A percentile compares a stretch with the other conserved stretches of the same genome.
Conservation (phyloP, 1,140 invertebrate genomes). For the Drosophila serrata region DNA sequence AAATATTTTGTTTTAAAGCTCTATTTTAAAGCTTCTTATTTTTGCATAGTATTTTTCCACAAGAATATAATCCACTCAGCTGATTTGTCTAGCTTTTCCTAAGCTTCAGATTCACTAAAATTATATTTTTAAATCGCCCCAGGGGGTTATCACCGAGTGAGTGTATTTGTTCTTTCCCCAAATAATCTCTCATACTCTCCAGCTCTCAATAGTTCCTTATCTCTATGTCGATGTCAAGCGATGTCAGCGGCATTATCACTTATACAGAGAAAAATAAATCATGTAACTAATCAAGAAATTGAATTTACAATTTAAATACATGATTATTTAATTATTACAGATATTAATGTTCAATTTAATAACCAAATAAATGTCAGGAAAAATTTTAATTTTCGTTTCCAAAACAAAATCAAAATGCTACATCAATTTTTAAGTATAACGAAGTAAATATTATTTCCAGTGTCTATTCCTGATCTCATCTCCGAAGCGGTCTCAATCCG, state of each 20-base stretch:
- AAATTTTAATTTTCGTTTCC: not conserved
- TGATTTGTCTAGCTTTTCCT: slow-evolving; percentile 11
- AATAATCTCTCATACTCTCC: slow-evolving; percentile 4
- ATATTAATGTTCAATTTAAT: too few species aligned
- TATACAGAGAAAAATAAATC: slow-evolving; percentile 3
- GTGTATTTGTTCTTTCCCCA: slow-evolving; percentile 4
- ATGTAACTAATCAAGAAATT: not conserved
- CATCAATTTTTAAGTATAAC: not conserved
- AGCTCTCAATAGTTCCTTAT: slow-evolving; percentile 14
- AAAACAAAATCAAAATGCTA: not conserved
- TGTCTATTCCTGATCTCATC: not conserved
- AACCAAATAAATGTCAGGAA: not conserved
- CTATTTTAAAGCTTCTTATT: not conserved
- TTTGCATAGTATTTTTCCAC: slow-evolving; percentile 23
- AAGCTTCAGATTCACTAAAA: slow-evolving; percentile 15
- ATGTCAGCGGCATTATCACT: slow-evolving; percentile 26
- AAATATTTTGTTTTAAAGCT: not conserved
- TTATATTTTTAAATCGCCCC: not conserved
- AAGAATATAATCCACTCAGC: slow-evolving; percentile 34
- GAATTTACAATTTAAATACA: too few species aligned
- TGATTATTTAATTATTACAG: too few species aligned
- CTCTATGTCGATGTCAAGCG: slow-evolving; percentile 48
- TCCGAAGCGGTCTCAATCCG: not conserved
- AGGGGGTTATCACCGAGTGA: slow-evolving; percentile 66
- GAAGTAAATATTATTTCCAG: not conserved